These are phyloP conservation scores for Aromia moschata DNA, from an alignment of 2,888 invertebrate species.

Conservation along the genomic window DNA sequence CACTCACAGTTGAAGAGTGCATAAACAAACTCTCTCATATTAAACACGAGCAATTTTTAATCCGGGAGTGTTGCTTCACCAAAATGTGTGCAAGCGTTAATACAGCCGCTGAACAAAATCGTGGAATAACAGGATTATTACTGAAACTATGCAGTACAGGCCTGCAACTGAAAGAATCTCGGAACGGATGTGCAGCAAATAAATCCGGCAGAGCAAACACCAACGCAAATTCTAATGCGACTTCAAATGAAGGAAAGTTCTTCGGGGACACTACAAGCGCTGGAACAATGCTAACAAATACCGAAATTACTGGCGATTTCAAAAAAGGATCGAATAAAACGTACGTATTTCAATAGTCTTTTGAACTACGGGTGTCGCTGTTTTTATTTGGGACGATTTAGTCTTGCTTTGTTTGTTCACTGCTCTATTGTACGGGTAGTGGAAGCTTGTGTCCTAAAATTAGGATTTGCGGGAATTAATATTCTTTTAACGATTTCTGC, in stretches of 20 bases:
- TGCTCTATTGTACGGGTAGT: too few species aligned
- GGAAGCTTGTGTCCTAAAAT: background rate
- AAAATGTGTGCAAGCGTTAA: constrained; percentile 30
- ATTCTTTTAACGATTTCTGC: too few species aligned
- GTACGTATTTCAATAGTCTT: constrained; percentile 31
- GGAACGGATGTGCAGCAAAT: constrained; percentile 26
- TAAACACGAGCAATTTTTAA: constrained; percentile 17
- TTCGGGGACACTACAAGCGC: constrained; percentile 27
- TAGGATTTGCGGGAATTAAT: background rate
- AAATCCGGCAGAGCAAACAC: constrained; percentile 32
- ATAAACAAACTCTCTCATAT: constrained; percentile 27
- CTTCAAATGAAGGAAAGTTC: constrained; percentile 33
- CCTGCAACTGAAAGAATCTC: constrained; percentile 18
- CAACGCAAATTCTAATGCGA: constrained; percentile 29
- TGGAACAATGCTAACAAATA: constrained; percentile 31
- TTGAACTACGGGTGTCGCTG: constrained; percentile 11
- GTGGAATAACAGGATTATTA: constrained; percentile 15
- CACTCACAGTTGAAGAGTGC: constrained; percentile 19
- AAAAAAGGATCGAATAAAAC: constrained; percentile 25
- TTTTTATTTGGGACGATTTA: constrained; percentile 13
- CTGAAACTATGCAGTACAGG: constrained; percentile 33
- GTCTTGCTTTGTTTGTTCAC: background rate
- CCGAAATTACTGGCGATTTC: constrained; percentile 22
- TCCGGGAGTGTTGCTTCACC: constrained; percentile 36
- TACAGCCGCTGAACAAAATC: constrained; percentile 8